phyloP scores from a whole-genome alignment of 2,113 vertebrate genomes.

The Osmerus eperlanus region DNA sequence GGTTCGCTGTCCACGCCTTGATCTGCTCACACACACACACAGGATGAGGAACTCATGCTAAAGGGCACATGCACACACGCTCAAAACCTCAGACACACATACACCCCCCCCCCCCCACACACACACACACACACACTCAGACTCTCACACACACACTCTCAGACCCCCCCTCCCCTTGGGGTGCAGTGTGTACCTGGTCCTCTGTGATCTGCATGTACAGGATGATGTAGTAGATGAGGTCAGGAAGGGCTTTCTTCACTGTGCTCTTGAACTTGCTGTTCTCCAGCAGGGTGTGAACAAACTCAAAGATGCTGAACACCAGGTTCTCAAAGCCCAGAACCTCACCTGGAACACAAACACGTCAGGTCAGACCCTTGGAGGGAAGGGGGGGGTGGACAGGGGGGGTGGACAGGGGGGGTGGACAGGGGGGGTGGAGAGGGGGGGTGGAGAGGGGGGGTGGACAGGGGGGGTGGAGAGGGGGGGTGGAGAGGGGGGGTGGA shows the following conservation, averaged over 20 bases:
- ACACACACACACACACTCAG: not conserved
- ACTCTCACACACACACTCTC: not conserved
- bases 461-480: too few species aligned
- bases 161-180: not conserved
- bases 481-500: too few species aligned
- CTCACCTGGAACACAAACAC: conserved; percentile 76
- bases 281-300: conserved; percentile 95
- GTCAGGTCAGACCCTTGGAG: too few species aligned
- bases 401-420: too few species aligned
- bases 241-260: conserved; percentile 93
- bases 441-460: too few species aligned
- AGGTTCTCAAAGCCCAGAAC: conserved; percentile 97
- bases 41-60: not conserved
- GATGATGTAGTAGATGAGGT: conserved; percentile 96
- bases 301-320: conserved; percentile 98
- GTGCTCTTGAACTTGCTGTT: conserved; percentile 97
- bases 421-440: too few species aligned
- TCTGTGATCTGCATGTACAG: conserved; percentile 99
- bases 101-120: not conserved
- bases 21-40: conserved; percentile 69
- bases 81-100: not conserved
- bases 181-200: conserved; percentile 73
- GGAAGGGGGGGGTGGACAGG: too few species aligned
- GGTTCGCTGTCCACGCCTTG: conserved; percentile 96
- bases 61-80: not conserved